These are phyloP conservation scores for Danaus plexippus DNA, from an alignment of 1,140 invertebrate species.

Conservation along the genomic window DNA sequence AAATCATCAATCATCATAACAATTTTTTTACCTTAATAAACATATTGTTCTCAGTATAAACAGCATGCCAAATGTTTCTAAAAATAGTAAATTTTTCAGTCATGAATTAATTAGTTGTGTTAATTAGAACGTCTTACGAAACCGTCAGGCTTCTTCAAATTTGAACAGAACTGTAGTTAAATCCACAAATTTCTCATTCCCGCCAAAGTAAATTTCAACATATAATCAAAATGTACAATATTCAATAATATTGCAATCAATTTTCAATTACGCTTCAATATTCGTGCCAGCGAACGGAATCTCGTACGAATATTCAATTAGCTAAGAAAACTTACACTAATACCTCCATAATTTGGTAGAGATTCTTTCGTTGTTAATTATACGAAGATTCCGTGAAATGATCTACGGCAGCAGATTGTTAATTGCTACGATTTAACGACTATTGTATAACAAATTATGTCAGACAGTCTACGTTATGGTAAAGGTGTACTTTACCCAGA, in stretches of 20 bases:
- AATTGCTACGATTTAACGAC: neutral
- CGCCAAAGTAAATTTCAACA: slow-evolving; percentile 11
- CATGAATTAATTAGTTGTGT: too few species aligned
- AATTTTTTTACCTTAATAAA: too few species aligned
- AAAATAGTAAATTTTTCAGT: too few species aligned
- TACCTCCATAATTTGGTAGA: slow-evolving; percentile 14
- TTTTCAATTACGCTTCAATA: slow-evolving; percentile 26
- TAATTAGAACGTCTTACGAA: too few species aligned
- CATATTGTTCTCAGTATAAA: too few species aligned
- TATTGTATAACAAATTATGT: too few species aligned
- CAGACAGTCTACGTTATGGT: too few species aligned
- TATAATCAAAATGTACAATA: slow-evolving; percentile 14
- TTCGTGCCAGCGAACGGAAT: slow-evolving; percentile 2
- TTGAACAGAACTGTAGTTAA: too few species aligned
- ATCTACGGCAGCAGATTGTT: slow-evolving; percentile 6
- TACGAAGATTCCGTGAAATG: slow-evolving; percentile 2
- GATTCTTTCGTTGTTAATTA: slow-evolving; percentile 15
- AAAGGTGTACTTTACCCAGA: too few species aligned
- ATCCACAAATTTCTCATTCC: neutral
- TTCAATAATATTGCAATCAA: slow-evolving; percentile 24
- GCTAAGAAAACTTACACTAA: slow-evolving; percentile 22
- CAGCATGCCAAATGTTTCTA: too few species aligned
- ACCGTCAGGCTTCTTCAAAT: too few species aligned
- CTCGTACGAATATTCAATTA: slow-evolving; percentile 14
- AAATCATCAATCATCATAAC: too few species aligned